These are phyloP conservation scores for Synanceia verrucosa DNA, from an alignment of 2,797 vertebrate genomes.

Conservation along the genomic window DNA sequence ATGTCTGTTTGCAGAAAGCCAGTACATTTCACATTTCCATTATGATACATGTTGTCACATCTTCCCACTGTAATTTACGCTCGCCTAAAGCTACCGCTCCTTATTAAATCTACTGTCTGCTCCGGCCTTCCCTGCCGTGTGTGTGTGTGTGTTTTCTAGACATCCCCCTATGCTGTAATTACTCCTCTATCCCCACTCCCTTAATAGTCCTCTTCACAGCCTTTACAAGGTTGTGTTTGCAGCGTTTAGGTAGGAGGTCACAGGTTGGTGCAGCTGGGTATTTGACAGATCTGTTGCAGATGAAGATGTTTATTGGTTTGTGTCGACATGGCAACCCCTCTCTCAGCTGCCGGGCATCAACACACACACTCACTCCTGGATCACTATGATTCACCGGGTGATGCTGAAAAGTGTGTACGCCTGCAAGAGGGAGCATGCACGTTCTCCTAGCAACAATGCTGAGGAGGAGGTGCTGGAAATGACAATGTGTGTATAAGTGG, in stretches of 20 bases:
- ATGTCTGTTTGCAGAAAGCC: slow-evolving; percentile 75
- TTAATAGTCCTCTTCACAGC: slow-evolving; percentile 53
- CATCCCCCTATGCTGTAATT: slow-evolving; percentile 50
- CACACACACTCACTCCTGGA: slow-evolving; percentile 32
- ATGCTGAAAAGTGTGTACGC: slow-evolving; percentile 28
- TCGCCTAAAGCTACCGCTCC: slow-evolving; percentile 67
- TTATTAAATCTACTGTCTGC: slow-evolving; percentile 71
- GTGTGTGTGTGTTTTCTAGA: slow-evolving; percentile 44
- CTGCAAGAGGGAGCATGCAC: background rate
- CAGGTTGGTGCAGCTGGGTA: slow-evolving; percentile 46
- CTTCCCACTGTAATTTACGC: slow-evolving; percentile 75
- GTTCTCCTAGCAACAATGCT: slow-evolving; percentile 41
- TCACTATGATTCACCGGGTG: slow-evolving; percentile 56
- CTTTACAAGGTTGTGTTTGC: slow-evolving; percentile 50
- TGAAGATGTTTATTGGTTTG: slow-evolving; percentile 73
- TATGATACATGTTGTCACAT: slow-evolving; percentile 80
- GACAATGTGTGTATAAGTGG: slow-evolving; percentile 48
- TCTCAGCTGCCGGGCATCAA: slow-evolving; percentile 53
- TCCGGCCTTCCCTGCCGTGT: slow-evolving; percentile 45
- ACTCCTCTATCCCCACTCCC: slow-evolving; percentile 38
- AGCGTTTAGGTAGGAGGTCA: slow-evolving; percentile 53
- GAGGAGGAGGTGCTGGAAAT: slow-evolving; percentile 32
- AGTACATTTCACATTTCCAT: slow-evolving; percentile 74
- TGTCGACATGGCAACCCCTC: slow-evolving; percentile 70
- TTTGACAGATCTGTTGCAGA: slow-evolving; percentile 71